Evolutionary conservation across 2,113 vertebrate species (phyloP).

Genomic region (Asarcornis scutulata): DNA sequence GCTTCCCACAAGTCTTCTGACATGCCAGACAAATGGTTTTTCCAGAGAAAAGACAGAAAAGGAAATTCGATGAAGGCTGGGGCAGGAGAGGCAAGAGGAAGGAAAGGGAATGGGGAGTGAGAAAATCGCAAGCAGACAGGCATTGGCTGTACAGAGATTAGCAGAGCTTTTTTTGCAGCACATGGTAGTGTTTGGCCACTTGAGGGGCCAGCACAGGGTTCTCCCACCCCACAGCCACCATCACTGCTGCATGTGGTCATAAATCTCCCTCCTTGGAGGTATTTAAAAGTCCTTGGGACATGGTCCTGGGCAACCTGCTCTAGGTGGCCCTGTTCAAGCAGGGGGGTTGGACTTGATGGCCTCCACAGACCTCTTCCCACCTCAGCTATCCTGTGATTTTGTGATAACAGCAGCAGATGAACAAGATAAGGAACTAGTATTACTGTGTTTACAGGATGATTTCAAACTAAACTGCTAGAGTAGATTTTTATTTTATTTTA

Average conservation of each 20-base stretch:
- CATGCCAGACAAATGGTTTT: background rate
- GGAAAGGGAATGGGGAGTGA: background rate
- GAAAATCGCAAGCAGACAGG: background rate
- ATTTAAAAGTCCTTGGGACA: background rate
- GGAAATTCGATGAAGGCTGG: background rate
- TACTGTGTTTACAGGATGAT: background rate
- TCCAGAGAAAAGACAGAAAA: background rate
- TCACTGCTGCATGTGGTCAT: background rate
- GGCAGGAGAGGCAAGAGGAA: background rate
- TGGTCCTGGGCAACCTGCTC: background rate
- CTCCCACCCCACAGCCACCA: background rate
- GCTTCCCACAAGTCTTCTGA: background rate
- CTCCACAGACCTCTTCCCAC: background rate
- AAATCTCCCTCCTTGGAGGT: background rate
- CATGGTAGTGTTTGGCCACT: rapidly evolving
- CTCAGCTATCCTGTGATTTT: background rate
- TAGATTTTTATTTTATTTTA: rapidly evolving
- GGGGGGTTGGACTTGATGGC: background rate
- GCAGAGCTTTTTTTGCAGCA: background rate
- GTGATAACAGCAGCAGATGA: background rate
- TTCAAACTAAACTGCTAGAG: background rate
- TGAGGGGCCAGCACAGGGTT: background rate
- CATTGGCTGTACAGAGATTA: background rate
- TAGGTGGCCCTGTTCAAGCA: background rate
- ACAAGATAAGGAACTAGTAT: background rate